These are phyloP conservation scores for Kobus ellipsiprymnus DNA, from an alignment of 2,113 vertebrate genomes.

Conservation along the genomic window DNA sequence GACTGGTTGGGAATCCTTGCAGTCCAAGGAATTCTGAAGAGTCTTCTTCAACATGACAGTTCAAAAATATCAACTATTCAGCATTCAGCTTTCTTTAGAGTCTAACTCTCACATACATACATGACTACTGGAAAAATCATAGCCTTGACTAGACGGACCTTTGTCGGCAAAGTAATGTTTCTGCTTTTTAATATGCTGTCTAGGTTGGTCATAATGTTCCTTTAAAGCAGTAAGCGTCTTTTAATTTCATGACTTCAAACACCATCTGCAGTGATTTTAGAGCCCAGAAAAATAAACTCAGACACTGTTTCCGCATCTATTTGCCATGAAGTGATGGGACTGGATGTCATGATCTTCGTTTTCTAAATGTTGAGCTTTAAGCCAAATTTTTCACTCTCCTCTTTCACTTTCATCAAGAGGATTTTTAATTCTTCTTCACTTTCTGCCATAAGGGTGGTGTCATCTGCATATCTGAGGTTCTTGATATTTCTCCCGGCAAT, in stretches of 20 bases:
- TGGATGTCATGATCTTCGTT: too few relatives aligned
- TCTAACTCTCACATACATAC: not conserved
- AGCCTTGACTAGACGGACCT: not conserved
- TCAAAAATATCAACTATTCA: not conserved
- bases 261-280: not conserved
- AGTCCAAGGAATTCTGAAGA: not conserved
- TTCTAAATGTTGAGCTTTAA: too few relatives aligned
- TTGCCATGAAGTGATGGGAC: too few relatives aligned
- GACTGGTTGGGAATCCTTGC: not conserved
- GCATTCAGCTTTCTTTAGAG: not conserved
- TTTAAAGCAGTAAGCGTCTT: not conserved
- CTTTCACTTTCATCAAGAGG: too few relatives aligned
- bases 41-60: not conserved
- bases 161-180: not conserved
- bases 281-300: not conserved
- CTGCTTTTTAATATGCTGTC: not conserved
- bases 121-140: not conserved
- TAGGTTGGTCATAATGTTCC: not conserved
- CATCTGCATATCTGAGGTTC: not conserved
- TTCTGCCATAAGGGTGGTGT: not conserved
- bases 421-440: too few relatives aligned
- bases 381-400: too few relatives aligned
- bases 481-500: not conserved
- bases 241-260: not conserved
- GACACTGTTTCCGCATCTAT: not conserved